Percentiles rank a stretch among this genome's conserved stretches.
Conservation (phyloP, 2,888 invertebrate genomes). For the Stenoptilia bipunctidactyla region DNA sequence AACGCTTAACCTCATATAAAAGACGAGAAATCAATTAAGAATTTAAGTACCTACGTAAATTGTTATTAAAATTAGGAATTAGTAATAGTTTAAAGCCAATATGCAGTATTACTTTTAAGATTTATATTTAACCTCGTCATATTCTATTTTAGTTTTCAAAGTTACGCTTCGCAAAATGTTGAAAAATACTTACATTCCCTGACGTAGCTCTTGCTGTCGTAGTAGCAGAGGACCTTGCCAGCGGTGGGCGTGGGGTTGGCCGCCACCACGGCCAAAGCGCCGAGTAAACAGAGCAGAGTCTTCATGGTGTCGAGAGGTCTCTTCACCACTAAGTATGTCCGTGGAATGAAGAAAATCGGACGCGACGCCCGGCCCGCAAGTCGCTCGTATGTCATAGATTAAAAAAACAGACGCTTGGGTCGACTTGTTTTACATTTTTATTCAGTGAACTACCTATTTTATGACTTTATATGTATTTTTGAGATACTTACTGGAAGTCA, state of each 20-base stretch:
- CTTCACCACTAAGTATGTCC: slow-evolving; percentile 39
- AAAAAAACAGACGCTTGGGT: neutral
- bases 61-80: too few relatives aligned
- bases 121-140: too few relatives aligned
- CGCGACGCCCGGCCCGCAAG: neutral
- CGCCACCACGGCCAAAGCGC: slow-evolving; percentile 39
- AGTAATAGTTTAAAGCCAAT: too few relatives aligned
- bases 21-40: too few relatives aligned
- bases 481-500: too few relatives aligned
- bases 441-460: too few relatives aligned
- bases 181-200: slow-evolving; percentile 73
- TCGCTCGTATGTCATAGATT: neutral
- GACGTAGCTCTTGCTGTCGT: slow-evolving; percentile 77
- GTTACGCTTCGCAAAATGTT: slow-evolving; percentile 29
- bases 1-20: too few relatives aligned
- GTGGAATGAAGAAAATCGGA: slow-evolving; percentile 34
- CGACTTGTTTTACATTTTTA: too few relatives aligned
- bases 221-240: slow-evolving; percentile 79
- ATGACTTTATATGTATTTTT: too few relatives aligned
- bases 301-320: slow-evolving; percentile 39
- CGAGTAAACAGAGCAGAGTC: slow-evolving; percentile 29
- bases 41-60: too few relatives aligned
- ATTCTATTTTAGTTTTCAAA: too few relatives aligned
- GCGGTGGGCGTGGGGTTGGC: slow-evolving; percentile 40
- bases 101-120: too few relatives aligned